A percentile compares a stretch with the other conserved stretches of the same genome.
These are phyloP conservation scores for Ptychoptera contaminata DNA, from an alignment of 2,888 invertebrate genomes.

Conservation along the genomic window DNA sequence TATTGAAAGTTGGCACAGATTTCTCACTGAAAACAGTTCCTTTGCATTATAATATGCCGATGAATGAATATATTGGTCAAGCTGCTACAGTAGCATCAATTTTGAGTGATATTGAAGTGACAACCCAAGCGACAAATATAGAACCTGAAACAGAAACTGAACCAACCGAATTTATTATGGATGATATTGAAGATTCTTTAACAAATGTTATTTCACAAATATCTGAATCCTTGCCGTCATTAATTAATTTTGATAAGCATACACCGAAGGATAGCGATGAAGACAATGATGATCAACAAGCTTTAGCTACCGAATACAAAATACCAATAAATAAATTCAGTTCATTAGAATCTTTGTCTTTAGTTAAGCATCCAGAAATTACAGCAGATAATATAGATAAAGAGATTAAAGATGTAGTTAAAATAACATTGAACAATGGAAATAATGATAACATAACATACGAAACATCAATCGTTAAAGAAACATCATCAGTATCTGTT, in stretches of 20 bases:
- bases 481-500: conserved; percentile 8
- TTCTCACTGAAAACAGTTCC: not conserved
- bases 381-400: too few species aligned
- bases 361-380: too few species aligned
- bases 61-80: conserved; percentile 26
- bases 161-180: conserved; percentile 1
- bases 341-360: too few species aligned
- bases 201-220: conserved; percentile 14
- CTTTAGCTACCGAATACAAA: too few species aligned
- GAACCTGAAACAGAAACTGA: not conserved
- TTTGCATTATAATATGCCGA: conserved; percentile 14
- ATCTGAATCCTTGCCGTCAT: conserved; percentile 4
- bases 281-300: not conserved
- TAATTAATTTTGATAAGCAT: not conserved
- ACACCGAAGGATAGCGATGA: conserved; percentile 5
- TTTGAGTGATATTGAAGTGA: conserved; percentile 20
- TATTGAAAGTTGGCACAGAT: not conserved
- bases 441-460: conserved; percentile 2
- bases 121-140: conserved; percentile 10
- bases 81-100: conserved; percentile 30
- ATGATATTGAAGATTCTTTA: conserved; percentile 13
- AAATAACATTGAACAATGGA: not conserved
- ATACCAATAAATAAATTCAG: too few species aligned
- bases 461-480: conserved; percentile 8
- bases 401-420: too few species aligned